Conservation (phyloP, 2,888 invertebrate species). For the Drosophila percnosoma region DNA sequence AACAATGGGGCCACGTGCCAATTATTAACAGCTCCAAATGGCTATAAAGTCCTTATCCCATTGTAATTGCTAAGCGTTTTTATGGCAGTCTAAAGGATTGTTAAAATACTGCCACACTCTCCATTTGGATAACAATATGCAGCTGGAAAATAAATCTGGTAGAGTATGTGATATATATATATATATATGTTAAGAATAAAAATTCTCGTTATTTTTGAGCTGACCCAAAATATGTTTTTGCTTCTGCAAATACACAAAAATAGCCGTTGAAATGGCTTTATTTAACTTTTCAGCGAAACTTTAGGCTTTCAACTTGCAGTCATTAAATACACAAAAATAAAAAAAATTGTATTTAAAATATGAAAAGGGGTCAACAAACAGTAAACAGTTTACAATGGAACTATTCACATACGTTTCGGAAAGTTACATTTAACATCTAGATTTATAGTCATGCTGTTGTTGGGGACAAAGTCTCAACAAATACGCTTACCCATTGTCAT, state of each 20-base stretch:
- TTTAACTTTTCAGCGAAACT: not conserved
- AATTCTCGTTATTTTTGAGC: not conserved
- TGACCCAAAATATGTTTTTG: not conserved
- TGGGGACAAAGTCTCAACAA: not conserved
- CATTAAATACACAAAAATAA: not conserved
- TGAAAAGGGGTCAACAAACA: not conserved
- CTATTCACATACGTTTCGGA: not conserved
- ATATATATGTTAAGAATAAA: not conserved
- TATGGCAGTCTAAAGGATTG: not conserved
- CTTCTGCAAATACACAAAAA: not conserved
- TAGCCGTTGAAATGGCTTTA: not conserved
- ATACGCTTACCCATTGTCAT: not conserved
- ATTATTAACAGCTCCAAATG: conserved; percentile 41
- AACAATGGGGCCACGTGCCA: conserved; percentile 41
- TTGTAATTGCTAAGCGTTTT: conserved; percentile 12
- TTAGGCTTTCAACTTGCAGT: not conserved
- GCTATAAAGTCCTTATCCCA: not conserved
- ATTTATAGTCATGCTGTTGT: not conserved
- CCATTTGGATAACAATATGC: conserved; percentile 15
- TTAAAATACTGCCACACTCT: conserved; percentile 40
- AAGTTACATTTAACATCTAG: not conserved
- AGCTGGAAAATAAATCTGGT: not conserved
- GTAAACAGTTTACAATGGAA: not conserved
- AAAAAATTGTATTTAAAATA: fast-evolving
- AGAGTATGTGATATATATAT: not conserved